These are phyloP conservation scores for Chanos chanos DNA, from an alignment of 2,797 vertebrate species.

Conservation along the genomic window DNA sequence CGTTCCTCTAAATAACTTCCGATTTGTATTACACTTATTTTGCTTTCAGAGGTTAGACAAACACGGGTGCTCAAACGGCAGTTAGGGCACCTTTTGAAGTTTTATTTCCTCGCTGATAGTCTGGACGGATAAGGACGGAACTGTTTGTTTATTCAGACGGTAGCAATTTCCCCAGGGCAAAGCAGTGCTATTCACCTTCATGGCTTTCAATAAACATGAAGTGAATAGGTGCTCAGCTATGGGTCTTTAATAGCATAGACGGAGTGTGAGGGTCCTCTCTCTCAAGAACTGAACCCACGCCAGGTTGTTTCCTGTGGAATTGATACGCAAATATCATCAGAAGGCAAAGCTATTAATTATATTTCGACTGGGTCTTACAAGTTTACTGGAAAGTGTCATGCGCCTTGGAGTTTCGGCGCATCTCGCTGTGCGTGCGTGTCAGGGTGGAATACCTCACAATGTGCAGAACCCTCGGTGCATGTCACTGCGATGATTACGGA, in stretches of 20 bases:
- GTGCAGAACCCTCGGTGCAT: no score
- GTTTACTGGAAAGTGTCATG: no score
- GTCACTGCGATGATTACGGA: no score
- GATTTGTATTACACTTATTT: constrained; percentile 13
- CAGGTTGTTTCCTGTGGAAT: no score
- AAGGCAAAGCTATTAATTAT: not conserved
- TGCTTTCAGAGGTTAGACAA: constrained; percentile 31
- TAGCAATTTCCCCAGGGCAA: constrained; percentile 52
- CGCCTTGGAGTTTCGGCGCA: no score
- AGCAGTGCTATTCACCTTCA: constrained; percentile 23
- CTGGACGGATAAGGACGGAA: constrained; percentile 51
- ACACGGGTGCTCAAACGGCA: constrained; percentile 23
- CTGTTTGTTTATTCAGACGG: constrained; percentile 69
- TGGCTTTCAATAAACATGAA: constrained; percentile 7
- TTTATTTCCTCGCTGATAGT: constrained; percentile 53
- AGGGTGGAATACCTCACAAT: no score
- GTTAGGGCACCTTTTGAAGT: constrained; percentile 42
- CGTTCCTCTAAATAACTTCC: constrained; percentile 25
- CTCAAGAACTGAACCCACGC: no score
- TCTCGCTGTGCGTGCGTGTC: no score
- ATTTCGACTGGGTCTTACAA: no score
- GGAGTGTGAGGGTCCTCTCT: no score
- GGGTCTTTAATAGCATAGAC: no score
- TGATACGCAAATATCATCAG: no score
- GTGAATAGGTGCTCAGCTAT: not conserved